These are phyloP conservation scores for Drosophila suzukii DNA, from an alignment of 1,140 invertebrate genomes.

Conservation along the genomic window DNA sequence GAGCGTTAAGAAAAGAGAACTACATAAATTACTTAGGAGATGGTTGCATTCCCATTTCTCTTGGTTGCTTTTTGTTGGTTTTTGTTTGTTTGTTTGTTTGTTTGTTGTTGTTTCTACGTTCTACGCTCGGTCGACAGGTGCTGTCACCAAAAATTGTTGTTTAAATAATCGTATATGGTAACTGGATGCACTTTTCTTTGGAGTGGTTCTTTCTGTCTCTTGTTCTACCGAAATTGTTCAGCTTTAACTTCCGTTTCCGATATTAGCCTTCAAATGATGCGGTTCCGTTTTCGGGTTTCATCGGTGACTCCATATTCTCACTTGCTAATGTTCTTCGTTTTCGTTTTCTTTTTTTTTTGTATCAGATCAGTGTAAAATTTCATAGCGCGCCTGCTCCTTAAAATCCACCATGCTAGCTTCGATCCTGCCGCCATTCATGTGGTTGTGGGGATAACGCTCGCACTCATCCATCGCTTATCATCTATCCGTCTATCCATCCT, in stretches of 20 bases:
- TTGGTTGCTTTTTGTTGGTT: slow-evolving; percentile 18
- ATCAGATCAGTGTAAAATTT: slow-evolving; percentile 64
- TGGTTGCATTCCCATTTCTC: slow-evolving; percentile 29
- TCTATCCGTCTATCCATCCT: slow-evolving; percentile 7
- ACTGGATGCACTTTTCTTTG: slow-evolving; percentile 75
- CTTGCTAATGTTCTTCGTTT: background rate
- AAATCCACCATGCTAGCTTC: slow-evolving; percentile 16
- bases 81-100: slow-evolving; percentile 2
- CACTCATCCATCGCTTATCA: slow-evolving; percentile 12
- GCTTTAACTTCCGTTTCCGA: slow-evolving; percentile 22
- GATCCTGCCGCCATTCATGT: slow-evolving; percentile 20
- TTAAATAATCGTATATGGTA: slow-evolving; percentile 59
- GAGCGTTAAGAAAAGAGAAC: slow-evolving; percentile 45
- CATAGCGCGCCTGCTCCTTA: slow-evolving; percentile 56
- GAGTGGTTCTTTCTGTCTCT: slow-evolving; percentile 52
- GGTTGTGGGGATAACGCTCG: slow-evolving; percentile 11
- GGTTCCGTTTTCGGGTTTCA: background rate
- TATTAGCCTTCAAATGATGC: background rate
- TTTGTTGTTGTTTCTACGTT: slow-evolving; percentile 10
- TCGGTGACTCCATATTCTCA: slow-evolving; percentile 14
- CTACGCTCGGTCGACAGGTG: slow-evolving; percentile 29
- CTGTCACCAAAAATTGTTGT: slow-evolving; percentile 28
- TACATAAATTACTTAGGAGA: slow-evolving; percentile 53
- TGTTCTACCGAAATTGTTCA: slow-evolving; percentile 21
- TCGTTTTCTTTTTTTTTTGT: slow-evolving; percentile 20